Conservation (phyloP, 2,113 vertebrate species). For the Athene noctua region DNA sequence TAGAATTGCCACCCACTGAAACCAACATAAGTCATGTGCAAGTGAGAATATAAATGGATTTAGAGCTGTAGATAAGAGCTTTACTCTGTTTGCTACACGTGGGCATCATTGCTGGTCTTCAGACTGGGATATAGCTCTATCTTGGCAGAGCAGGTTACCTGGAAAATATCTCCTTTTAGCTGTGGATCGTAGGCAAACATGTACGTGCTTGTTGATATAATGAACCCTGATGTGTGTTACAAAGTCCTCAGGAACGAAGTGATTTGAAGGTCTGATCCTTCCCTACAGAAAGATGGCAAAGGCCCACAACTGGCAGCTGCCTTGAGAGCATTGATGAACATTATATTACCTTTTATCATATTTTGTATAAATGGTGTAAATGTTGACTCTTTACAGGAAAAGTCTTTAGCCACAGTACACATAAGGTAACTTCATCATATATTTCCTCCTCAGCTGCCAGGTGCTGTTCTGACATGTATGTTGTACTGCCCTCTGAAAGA, state of each 20-base stretch:
- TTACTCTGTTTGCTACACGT: not conserved
- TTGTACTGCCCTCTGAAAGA: not conserved
- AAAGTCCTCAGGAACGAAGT: not conserved
- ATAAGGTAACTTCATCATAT: not conserved
- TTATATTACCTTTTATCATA: not conserved
- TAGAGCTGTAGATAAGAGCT: constrained; percentile 1
- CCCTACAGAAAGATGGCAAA: not conserved
- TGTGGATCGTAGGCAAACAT: not conserved
- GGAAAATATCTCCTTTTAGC: not conserved
- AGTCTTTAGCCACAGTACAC: not conserved
- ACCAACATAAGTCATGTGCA: constrained; percentile 22
- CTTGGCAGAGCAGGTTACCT: not conserved
- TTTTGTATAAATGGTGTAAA: not conserved
- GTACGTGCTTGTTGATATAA: not conserved
- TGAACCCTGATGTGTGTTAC: not conserved
- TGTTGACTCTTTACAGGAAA: not conserved
- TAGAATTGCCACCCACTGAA: constrained; percentile 35
- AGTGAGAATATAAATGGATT: constrained; percentile 29
- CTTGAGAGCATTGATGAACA: not conserved
- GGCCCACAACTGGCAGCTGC: not conserved
- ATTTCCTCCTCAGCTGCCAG: not conserved
- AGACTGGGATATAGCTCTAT: not conserved
- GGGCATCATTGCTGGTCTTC: not conserved
- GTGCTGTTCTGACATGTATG: not conserved
- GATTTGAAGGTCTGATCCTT: not conserved